Conservation (phyloP, 2,113 vertebrate genomes). For the Neofelis nebulosa region DNA sequence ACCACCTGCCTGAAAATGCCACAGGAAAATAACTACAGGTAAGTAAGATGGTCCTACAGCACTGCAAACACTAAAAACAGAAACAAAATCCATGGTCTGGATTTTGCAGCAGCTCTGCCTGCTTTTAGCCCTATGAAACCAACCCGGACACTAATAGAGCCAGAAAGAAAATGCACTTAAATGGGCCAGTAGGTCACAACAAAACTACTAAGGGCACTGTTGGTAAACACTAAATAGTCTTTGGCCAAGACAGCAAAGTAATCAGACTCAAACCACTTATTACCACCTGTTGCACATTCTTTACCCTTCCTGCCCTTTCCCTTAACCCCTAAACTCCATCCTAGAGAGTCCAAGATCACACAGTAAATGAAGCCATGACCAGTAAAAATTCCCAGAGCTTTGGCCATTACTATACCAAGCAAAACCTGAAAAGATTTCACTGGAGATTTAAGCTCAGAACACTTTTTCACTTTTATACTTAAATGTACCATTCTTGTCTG, state of each 20-base stretch:
- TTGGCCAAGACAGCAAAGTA: conserved; percentile 6
- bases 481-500: neutral
- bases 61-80: neutral
- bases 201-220: neutral
- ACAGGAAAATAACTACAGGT: neutral
- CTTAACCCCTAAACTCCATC: neutral
- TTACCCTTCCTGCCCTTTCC: neutral
- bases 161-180: conserved; percentile 48
- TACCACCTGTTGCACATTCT: conserved; percentile 64
- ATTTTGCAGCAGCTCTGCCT: neutral
- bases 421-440: neutral
- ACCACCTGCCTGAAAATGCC: neutral
- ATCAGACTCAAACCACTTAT: neutral
- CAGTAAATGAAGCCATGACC: neutral
- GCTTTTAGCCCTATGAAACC: neutral
- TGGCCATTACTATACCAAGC: neutral
- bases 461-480: neutral
- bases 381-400: neutral
- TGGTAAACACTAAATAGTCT: conserved; percentile 45
- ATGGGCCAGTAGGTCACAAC: conserved; percentile 58
- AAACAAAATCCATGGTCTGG: neutral
- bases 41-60: neutral
- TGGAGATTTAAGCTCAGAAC: neutral
- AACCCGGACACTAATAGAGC: accelerated
- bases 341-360: neutral